Evolutionary conservation across 2,888 invertebrate genomes (phyloP).

Genomic region (Aporophyla lueneburgensis): DNA sequence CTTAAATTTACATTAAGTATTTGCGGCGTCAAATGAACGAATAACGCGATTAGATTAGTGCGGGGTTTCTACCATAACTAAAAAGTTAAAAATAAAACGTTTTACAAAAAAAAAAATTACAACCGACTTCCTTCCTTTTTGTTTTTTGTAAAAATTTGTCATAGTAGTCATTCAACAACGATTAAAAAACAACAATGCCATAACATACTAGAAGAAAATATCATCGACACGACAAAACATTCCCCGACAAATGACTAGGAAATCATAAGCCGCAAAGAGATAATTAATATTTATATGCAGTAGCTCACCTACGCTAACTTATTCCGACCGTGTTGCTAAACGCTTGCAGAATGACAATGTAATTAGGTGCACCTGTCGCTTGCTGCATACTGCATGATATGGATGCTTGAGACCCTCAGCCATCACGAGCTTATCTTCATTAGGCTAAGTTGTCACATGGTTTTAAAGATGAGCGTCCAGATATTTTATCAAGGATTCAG

Average conservation of each 20-base stretch:
- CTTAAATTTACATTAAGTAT: too few species aligned
- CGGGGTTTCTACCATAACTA: too few species aligned
- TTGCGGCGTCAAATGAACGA: too few species aligned
- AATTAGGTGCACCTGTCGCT: conserved; percentile 47
- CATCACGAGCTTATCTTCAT: conserved; percentile 48
- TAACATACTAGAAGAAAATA: background rate
- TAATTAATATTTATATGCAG: conserved; percentile 52
- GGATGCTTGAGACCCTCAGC: conserved; percentile 28
- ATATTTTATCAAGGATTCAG: background rate
- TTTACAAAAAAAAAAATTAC: too few species aligned
- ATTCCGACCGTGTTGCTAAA: conserved; percentile 40
- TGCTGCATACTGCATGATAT: conserved; percentile 32
- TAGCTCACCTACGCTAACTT: conserved; percentile 15
- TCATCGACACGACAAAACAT: background rate
- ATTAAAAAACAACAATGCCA: background rate
- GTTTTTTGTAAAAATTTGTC: too few species aligned
- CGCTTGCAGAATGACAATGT: conserved; percentile 47
- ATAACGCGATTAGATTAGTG: too few species aligned
- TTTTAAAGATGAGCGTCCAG: background rate
- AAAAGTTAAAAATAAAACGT: too few species aligned
- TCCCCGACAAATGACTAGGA: conserved; percentile 41
- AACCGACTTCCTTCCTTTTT: too few species aligned
- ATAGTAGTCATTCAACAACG: background rate
- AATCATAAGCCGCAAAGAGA: conserved; percentile 39
- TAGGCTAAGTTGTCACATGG: conserved; percentile 11